Percentiles rank a stretch among this genome's conserved stretches.
Evolutionary conservation across 2,797 vertebrate genomes (phyloP).

Genomic region (Heterohyrax brucei): DNA sequence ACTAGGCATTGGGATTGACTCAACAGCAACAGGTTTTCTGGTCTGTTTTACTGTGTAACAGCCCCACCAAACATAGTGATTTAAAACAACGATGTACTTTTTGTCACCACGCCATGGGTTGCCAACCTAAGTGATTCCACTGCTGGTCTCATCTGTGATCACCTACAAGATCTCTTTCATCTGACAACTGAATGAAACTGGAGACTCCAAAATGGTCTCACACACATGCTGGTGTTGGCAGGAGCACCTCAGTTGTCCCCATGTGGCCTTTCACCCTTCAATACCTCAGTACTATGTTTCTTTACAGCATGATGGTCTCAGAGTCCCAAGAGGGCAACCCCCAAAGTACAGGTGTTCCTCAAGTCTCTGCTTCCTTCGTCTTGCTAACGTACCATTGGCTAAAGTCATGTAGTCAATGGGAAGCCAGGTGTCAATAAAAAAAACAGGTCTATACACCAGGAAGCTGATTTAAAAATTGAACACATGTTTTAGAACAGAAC

Average conservation of each 20-base stretch:
- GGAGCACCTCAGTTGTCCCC: not conserved
- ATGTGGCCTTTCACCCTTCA: not conserved
- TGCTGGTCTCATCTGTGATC: not conserved
- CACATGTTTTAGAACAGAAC: too few species aligned
- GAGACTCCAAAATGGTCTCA: not conserved
- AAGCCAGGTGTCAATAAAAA: not conserved
- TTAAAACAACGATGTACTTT: not conserved
- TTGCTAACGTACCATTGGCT: not conserved
- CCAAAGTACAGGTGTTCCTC: not conserved
- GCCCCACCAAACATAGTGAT: not conserved
- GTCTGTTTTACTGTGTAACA: not conserved
- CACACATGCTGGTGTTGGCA: not conserved
- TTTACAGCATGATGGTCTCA: not conserved
- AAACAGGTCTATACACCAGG: not conserved
- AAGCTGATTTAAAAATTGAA: not conserved
- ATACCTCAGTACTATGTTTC: not conserved
- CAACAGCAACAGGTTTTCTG: too few species aligned
- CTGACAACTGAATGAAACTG: not conserved
- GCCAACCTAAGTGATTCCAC: slow-evolving; percentile 12
- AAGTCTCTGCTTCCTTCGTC: not conserved
- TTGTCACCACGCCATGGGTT: not conserved
- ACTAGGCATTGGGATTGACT: not conserved
- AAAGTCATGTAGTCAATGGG: not conserved
- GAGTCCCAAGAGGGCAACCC: not conserved
- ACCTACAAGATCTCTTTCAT: not conserved